Evolutionary conservation across 2,888 invertebrate genomes (phyloP), one percentile per base, ranked within the genome.

Genomic region (Epinotia demarniana): DNA sequence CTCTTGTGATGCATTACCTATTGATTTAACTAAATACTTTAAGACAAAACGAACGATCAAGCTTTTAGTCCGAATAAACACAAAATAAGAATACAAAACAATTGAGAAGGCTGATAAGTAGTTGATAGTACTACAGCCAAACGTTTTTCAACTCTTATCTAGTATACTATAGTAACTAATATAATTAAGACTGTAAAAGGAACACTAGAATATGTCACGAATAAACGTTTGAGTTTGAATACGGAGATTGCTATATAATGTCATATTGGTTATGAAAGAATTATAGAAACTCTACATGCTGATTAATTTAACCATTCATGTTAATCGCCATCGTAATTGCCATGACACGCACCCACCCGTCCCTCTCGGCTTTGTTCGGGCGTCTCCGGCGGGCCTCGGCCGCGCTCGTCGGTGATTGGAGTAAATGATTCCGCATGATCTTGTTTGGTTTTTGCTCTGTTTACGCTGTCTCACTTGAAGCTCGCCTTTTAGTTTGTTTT

Each of bases 361-460:
- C 82, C 81, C 83, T 84, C 84, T 85, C 85, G 85, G 84, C 86
- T 87, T 86, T 86, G 88, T 88, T 85, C 86, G 84, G 80, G 73
- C 79, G 81, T 83, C 84, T 82, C 83, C 85, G 85, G 79, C 81
- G 79, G 83, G 78, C 83, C 81, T 81, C 78, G 81, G 60, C 71
- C 76, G 79, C 70, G 63, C 62, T 55, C 27, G 57, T 83, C 86
- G 84, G 85, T 87, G 90, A 90, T 91, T 89, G 90, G 87, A 90
- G 91, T 92, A 92, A 93, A 91, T 90, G 92, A 92, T 91, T 91
- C 91, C 89, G 87, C 90, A 89, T 92, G 91, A 90, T 90, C 90
- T 88, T 86, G 91, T 91, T 90, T 88, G 80, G 85, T 90, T 92
- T 91, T 92, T 92, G 89, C 84, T 90, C 89, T 89, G 87, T 90